Base-by-base conservation (phyloP, 2,113 vertebrate genomes). In the Psephotus haematonotus region DNA sequence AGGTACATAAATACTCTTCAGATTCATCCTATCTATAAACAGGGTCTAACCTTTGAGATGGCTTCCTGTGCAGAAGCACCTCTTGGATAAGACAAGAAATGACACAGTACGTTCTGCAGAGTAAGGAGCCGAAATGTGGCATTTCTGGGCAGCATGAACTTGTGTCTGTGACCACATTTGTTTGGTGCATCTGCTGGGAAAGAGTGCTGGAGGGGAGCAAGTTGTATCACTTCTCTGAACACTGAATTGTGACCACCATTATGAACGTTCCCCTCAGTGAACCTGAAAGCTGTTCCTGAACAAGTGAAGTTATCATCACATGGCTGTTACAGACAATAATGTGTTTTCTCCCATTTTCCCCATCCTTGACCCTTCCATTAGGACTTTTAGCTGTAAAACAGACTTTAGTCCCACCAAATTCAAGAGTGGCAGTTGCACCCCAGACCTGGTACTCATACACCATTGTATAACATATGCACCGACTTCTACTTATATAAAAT, bases 401-500 rank as follows among this genome's bases (percentile, higher is more conserved):
- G 47, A 41, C 17, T 55, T 81, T 44, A 53, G 35, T 37, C 15
- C 16, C 47, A 88, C 20, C 57, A 67, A 84, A 70, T 10, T 31
- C 50, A 63, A 39, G 49, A 59, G 29, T 10, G 35, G 71, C 39
- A 37, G 55, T 14, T 68, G 33, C 47, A 71, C 7, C 10, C 39
- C 76, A 53, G n/a, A 77, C 31, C 60, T 41, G 27, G 46, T 81
- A 49, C 19, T 46, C 46, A 17, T 6, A 29, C 7, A 3, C 14
- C 3, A 3, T 77, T 0, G 0, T 59, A 37, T 28, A 68, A 55
- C 0, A 1, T 49, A 35, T 13, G 11, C 9, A 22, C 13, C 37
- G 22, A 37, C 22, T 87, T 77, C 59, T 59, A n/a, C 19, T 81
- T 20, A 59, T 17, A 37, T 37, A 47, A 68, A 87, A 22, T 9